phyloP scores from a whole-genome alignment of 2,888 invertebrate genomes.

The Willowsia nigromaculata region DNA sequence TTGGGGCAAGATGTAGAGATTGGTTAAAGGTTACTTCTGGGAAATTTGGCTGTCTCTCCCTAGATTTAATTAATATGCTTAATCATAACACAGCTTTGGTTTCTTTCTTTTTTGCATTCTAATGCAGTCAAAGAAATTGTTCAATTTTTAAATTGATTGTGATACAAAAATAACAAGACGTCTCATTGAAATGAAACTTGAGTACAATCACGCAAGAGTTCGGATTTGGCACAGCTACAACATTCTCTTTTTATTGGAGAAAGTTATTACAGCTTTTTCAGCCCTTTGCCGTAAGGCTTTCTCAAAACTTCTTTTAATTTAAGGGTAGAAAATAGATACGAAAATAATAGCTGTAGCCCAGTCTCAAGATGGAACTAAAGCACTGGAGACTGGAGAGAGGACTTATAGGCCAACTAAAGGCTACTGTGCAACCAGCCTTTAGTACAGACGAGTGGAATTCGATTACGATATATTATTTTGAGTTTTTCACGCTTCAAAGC shows the following conservation, averaged over 20 bases:
- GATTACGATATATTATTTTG: neutral
- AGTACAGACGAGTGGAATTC: neutral
- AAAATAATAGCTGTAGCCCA: neutral
- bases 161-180: neutral
- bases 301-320: neutral
- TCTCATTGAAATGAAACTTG: neutral
- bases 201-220: neutral
- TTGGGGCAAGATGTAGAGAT: no score
- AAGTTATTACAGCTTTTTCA: neutral
- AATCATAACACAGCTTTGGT: no score
- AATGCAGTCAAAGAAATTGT: no score
- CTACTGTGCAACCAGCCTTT: no score
- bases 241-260: constrained; percentile 12
- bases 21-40: no score
- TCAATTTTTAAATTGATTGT: neutral
- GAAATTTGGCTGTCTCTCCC: no score
- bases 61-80: no score
- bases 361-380: no score
- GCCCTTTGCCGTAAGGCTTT: neutral
- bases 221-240: neutral
- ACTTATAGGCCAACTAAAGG: no score
- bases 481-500: neutral
- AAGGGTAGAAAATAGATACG: neutral
- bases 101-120: no score
- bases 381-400: no score